Evolutionary conservation across 2,797 vertebrate genomes (phyloP), one percentile per base, ranked within the genome.

Genomic region (Merluccius polli): DNA sequence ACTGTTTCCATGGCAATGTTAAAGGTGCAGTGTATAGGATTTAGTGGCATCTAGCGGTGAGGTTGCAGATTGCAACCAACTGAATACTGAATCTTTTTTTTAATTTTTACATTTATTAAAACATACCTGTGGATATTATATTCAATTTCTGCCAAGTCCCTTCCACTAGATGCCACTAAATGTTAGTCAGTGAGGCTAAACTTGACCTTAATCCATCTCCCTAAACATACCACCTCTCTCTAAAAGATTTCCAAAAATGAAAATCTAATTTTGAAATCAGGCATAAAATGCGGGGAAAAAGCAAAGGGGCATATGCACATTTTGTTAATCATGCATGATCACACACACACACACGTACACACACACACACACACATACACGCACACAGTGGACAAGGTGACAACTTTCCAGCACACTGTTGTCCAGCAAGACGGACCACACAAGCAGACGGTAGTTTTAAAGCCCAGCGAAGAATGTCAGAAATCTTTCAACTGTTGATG

Each of bases 361-460:
- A 63, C n/a, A 27, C n/a, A 27, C 52, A 27, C 52, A 27, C 21
- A 63, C 52, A 63, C 52, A 63, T n/a, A 63, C 52, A 27, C 52
- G 11, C n/a, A 63, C 52, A 63, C n/a, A 24, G 52, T 63, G 52
- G 52, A 24, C n/a, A n/a, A 63, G 52, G 52, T 24, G 52, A 63
- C 52, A 24, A 24, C 7, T 27, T 63, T 63, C 52, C 52, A 63
- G 52, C 21, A 21, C 21, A 15, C 52, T 63, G 48, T 52, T 52
- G 48, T 52, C 48, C 48, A 6, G 18, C 16, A 8, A 44, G 48
- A 83, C 65, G 29, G 91, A 91, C 89, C 91, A 93, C 91, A 93
- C 89, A 92, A 70, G 82, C 85, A 33, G 87, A 83, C 59, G 44
- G 27, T 30, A 72, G 75, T 74, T 81, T 77, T 75, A 82, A 77